Conservation (phyloP, 2,888 invertebrate species). For the Crossocerus cetratus region DNA sequence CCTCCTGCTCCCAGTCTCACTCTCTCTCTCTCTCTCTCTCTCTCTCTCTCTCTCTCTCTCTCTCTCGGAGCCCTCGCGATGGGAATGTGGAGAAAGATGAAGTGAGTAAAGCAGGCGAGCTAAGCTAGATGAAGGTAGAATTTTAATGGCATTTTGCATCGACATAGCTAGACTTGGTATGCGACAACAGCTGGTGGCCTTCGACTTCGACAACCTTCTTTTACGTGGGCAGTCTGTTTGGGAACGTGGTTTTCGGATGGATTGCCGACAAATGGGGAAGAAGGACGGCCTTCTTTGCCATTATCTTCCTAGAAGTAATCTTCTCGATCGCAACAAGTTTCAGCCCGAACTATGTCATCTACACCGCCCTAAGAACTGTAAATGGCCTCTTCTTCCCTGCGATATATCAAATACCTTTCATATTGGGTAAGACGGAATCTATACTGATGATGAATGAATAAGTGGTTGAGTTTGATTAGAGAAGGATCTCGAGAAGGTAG, state of each 20-base stretch:
- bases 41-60: too few relatives aligned
- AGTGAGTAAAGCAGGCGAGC: neutral
- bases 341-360: slow-evolving; percentile 80
- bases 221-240: slow-evolving; percentile 84
- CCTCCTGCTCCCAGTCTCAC: too few relatives aligned
- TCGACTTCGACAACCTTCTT: slow-evolving; percentile 82
- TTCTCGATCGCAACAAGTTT: slow-evolving; percentile 82
- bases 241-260: slow-evolving; percentile 83
- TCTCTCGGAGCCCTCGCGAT: too few relatives aligned
- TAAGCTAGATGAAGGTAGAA: slow-evolving; percentile 41
- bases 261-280: slow-evolving; percentile 84
- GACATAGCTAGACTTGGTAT: slow-evolving; percentile 82
- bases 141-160: slow-evolving; percentile 74
- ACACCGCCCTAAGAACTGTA: slow-evolving; percentile 80
- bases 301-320: slow-evolving; percentile 81
- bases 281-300: slow-evolving; percentile 81
- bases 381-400: slow-evolving; percentile 84
- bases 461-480: neutral
- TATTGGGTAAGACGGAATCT: slow-evolving; percentile 78
- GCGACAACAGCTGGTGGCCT: slow-evolving; percentile 82
- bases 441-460: neutral
- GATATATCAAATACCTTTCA: slow-evolving; percentile 83
- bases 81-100: neutral
- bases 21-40: too few relatives aligned
- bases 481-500: neutral